Percentiles rank a stretch among this genome's conserved stretches.
phyloP scores from a whole-genome alignment of 2,888 invertebrate genomes.

The Archaeoteleia sp. region DNA sequence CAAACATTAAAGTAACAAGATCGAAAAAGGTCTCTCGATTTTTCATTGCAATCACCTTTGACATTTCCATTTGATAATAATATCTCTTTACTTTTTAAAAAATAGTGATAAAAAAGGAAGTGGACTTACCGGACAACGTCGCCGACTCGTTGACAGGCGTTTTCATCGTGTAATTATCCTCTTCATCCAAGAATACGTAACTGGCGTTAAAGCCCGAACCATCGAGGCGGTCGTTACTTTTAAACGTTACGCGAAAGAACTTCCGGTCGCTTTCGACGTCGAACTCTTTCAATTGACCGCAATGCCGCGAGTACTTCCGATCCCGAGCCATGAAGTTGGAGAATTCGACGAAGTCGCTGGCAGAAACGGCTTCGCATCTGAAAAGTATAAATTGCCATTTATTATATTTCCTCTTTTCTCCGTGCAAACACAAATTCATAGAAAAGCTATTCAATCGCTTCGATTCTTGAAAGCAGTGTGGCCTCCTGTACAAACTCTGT shows the following conservation, averaged over 20 bases:
- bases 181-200: constrained; percentile 88
- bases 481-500: constrained; percentile 4
- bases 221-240: constrained; percentile 94
- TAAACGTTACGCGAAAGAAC: constrained; percentile 96
- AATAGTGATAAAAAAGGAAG: too few species aligned
- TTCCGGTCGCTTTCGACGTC: constrained; percentile 90
- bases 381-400: constrained; percentile 59
- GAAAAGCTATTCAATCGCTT: neutral
- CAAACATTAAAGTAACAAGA: too few species aligned
- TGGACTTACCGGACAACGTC: constrained; percentile 53
- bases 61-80: too few species aligned
- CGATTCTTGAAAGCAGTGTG: constrained; percentile 8
- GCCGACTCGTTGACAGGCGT: constrained; percentile 65
- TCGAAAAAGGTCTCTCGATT: too few species aligned
- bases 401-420: constrained; percentile 20
- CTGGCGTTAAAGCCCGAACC: constrained; percentile 95
- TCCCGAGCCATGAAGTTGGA: constrained; percentile 95
- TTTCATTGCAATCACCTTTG: too few species aligned
- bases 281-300: constrained; percentile 89
- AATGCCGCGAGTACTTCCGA: constrained; percentile 90
- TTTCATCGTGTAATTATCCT: constrained; percentile 78
- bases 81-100: too few species aligned
- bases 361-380: constrained; percentile 93
- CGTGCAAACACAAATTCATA: constrained; percentile 17
- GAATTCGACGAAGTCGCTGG: constrained; percentile 97